phyloP scores from a whole-genome alignment of 2,888 invertebrate genomes.

The Cryptosula pallasiana region DNA sequence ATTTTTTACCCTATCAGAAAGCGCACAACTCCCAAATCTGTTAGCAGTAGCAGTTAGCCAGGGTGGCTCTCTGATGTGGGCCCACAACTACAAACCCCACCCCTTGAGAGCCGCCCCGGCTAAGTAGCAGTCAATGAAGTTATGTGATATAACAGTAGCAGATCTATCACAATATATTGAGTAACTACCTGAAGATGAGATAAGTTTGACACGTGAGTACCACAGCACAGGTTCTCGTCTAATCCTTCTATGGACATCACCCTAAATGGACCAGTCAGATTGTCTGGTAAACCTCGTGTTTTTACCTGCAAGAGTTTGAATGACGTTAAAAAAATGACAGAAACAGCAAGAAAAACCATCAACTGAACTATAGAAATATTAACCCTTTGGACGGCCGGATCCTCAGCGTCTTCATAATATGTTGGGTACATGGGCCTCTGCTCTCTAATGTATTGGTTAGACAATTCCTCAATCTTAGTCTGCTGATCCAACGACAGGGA shows the following conservation, averaged over 20 bases:
- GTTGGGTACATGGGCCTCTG: slow-evolving; percentile 63
- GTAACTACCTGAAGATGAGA: slow-evolving; percentile 57
- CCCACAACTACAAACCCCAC: too few species aligned
- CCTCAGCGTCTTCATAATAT: slow-evolving; percentile 60
- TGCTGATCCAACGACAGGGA: slow-evolving; percentile 44
- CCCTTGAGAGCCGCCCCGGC: too few species aligned
- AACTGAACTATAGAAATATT: too few species aligned
- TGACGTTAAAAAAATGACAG: too few species aligned
- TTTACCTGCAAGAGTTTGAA: slow-evolving; percentile 60
- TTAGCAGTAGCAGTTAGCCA: too few species aligned
- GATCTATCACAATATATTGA: too few species aligned
- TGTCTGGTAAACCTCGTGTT: slow-evolving; percentile 71
- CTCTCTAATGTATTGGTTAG: slow-evolving; percentile 66
- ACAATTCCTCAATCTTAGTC: slow-evolving; percentile 59
- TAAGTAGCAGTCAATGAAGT: too few species aligned
- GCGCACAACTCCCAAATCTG: too few species aligned
- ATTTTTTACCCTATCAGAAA: too few species aligned
- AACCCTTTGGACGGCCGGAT: slow-evolving; percentile 59
- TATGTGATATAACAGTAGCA: too few species aligned
- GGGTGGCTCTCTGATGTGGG: too few species aligned
- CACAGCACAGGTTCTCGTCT: slow-evolving; percentile 80
- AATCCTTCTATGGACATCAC: slow-evolving; percentile 71
- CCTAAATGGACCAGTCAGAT: slow-evolving; percentile 70
- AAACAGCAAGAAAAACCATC: too few species aligned
- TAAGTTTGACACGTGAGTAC: slow-evolving; percentile 75